phyloP scores from a whole-genome alignment of 2,797 vertebrate genomes.

The Brachyalestes nurse region DNA sequence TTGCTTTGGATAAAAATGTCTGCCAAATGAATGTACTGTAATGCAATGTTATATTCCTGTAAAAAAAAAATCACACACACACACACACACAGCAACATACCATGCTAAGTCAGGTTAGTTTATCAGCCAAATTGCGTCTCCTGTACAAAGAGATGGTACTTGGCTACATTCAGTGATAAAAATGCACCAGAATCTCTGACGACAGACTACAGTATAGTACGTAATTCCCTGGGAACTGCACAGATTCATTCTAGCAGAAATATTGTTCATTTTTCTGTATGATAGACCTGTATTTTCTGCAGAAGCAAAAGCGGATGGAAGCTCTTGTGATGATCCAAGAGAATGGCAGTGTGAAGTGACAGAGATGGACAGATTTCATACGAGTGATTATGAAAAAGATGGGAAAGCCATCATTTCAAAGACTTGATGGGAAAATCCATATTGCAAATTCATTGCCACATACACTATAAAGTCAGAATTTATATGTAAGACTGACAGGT shows the following conservation, averaged over 20 bases:
- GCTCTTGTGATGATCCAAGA: conserved; percentile 5
- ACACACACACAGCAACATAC: too few species aligned
- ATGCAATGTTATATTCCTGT: too few species aligned
- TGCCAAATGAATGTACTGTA: too few species aligned
- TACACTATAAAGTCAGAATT: neutral
- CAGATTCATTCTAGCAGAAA: neutral
- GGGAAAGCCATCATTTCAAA: conserved; percentile 12
- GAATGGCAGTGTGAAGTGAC: conserved; percentile 25
- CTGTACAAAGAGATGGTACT: too few species aligned
- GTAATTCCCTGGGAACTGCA: neutral
- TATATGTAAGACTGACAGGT: conserved; percentile 22
- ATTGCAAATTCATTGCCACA: conserved; percentile 7
- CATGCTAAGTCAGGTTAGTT: too few species aligned
- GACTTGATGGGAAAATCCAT: neutral
- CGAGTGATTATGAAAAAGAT: conserved; percentile 15
- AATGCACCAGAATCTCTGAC: too few species aligned
- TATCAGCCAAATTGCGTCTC: too few species aligned
- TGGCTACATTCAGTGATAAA: too few species aligned
- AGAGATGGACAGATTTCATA: conserved; percentile 31
- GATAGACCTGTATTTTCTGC: neutral
- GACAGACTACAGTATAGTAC: too few species aligned
- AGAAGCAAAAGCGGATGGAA: neutral
- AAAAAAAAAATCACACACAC: too few species aligned
- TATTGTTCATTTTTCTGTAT: neutral
- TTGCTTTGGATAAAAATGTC: too few species aligned